Percentiles rank a stretch among this genome's conserved stretches.
phyloP scores from a whole-genome alignment of 2,797 vertebrate species.

The Falco novaeseelandiae region DNA sequence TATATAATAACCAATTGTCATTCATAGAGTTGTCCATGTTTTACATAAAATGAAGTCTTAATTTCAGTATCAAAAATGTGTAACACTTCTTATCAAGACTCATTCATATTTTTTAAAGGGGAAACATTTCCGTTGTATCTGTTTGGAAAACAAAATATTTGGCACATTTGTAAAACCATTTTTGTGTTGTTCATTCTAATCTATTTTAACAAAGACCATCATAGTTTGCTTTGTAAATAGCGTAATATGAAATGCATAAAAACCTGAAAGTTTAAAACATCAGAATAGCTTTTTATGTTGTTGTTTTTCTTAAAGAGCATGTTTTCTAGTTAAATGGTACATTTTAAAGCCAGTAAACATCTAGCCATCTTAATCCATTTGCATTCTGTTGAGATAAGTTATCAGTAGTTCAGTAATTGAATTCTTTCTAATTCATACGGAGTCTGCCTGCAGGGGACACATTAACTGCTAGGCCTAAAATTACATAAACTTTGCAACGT shows the following conservation, averaged over 20 bases:
- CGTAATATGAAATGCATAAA: background rate
- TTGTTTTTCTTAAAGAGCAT: background rate
- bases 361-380: slow-evolving; percentile 71
- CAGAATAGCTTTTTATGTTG: background rate
- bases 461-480: slow-evolving; percentile 70
- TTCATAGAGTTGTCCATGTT: background rate
- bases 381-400: slow-evolving; percentile 75
- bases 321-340: slow-evolving; percentile 30
- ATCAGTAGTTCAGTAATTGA: slow-evolving; percentile 77
- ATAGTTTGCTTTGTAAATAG: background rate
- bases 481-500: slow-evolving; percentile 67
- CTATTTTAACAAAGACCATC: background rate
- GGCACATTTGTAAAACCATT: background rate
- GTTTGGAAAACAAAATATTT: background rate
- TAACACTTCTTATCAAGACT: background rate
- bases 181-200: background rate
- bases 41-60: background rate
- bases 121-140: background rate
- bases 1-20: background rate
- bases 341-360: slow-evolving; percentile 49
- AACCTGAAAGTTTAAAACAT: background rate
- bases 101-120: background rate
- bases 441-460: slow-evolving; percentile 75
- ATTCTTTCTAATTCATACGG: slow-evolving; percentile 74
- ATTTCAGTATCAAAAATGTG: background rate